phyloP scores from a whole-genome alignment of 2,797 vertebrate genomes.

The Anniella stebbinsi region DNA sequence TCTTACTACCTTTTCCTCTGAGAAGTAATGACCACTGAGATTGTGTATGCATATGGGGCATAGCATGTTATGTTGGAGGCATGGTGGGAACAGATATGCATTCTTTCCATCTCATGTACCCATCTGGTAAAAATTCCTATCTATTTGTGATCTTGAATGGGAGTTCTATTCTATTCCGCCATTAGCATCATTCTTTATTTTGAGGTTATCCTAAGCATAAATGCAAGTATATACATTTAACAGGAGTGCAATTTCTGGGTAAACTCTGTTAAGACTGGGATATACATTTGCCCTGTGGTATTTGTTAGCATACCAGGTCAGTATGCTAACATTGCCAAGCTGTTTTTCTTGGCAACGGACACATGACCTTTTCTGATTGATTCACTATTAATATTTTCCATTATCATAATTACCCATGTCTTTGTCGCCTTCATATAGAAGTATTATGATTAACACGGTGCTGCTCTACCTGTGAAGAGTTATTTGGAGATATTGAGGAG shows the following conservation, averaged over 20 bases:
- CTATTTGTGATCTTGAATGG: background rate
- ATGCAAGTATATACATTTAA: background rate
- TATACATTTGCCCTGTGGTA: background rate
- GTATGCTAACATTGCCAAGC: too few relatives aligned
- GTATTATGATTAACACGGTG: conserved; percentile 35
- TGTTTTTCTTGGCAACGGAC: conserved; percentile 5
- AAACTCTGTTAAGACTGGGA: background rate
- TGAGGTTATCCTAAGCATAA: background rate
- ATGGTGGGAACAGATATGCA: background rate
- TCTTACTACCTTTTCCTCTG: background rate
- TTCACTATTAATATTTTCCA: conserved; percentile 23
- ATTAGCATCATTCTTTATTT: background rate
- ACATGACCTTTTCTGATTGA: conserved; percentile 29
- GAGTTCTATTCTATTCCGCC: too few relatives aligned
- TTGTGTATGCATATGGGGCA: too few relatives aligned
- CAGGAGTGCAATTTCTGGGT: background rate
- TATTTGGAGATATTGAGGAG: background rate
- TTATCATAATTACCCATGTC: conserved; percentile 51
- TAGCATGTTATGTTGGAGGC: background rate
- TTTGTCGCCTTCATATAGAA: conserved; percentile 48
- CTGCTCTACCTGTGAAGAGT: conserved; percentile 32
- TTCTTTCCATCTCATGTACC: background rate
- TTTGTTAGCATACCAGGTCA: background rate
- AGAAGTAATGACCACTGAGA: too few relatives aligned
- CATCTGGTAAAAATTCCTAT: background rate